phyloP scores from a whole-genome alignment of 1,140 invertebrate species.

The Pygmarrhopalites habei region DNA sequence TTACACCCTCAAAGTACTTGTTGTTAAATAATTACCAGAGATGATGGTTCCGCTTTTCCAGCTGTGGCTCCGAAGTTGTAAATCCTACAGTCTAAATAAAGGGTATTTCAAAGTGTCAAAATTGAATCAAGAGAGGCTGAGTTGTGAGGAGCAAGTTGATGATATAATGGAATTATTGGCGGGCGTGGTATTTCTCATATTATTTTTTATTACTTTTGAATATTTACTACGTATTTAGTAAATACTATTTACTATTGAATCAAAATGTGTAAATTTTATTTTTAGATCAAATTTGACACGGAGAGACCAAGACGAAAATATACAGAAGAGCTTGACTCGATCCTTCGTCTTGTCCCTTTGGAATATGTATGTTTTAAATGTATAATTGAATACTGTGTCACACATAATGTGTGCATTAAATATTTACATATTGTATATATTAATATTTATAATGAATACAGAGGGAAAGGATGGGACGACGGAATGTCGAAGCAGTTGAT shows the following conservation, averaged over 20 bases:
- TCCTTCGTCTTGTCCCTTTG: constrained; percentile 49
- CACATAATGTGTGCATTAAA: too few relatives aligned
- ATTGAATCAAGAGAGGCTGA: constrained; percentile 90
- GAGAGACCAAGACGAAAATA: constrained; percentile 1
- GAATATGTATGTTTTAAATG: too few relatives aligned
- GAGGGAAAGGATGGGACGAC: constrained; percentile 60
- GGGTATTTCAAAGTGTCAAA: constrained; percentile 97
- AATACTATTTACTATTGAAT: too few relatives aligned
- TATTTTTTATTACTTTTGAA: not conserved
- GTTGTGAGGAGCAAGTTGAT: constrained; percentile 94
- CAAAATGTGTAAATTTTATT: too few relatives aligned
- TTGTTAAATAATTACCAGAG: too few relatives aligned
- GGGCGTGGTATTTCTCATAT: too few relatives aligned
- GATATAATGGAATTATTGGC: constrained; percentile 6
- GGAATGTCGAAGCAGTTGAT: constrained; percentile 36
- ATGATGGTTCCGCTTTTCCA: constrained; percentile 35
- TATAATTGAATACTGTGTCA: too few relatives aligned
- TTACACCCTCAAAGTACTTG: too few relatives aligned
- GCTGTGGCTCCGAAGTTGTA: constrained; percentile 73
- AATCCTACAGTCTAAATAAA: constrained; percentile 69
- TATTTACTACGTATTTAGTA: too few relatives aligned
- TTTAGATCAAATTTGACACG: constrained; percentile 3
- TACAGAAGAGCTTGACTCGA: not conserved
- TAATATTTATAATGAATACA: too few relatives aligned
- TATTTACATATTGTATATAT: too few relatives aligned